Conservation (phyloP, 2,888 invertebrate species). For the Corythucha ciliata region DNA sequence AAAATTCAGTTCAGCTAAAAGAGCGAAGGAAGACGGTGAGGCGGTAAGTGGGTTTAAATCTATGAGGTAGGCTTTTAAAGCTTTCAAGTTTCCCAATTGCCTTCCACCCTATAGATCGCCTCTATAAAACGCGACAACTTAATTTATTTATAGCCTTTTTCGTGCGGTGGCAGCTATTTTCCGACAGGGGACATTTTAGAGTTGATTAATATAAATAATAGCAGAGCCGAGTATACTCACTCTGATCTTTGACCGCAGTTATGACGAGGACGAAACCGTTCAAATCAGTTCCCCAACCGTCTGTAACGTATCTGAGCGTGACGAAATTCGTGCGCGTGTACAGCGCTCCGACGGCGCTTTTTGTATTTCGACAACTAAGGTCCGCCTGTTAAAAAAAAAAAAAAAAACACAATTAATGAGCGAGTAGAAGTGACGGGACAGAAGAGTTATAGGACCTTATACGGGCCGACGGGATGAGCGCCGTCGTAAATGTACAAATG, state of each 20-base stretch:
- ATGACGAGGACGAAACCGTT: conserved; percentile 89
- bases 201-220: too few relatives aligned
- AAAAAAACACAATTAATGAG: background rate
- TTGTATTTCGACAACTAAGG: conserved; percentile 83
- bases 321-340: conserved; percentile 89
- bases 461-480: conserved; percentile 76
- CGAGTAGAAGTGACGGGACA: background rate
- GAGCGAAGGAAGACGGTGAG: too few relatives aligned
- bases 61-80: too few relatives aligned
- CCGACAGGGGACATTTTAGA: too few relatives aligned
- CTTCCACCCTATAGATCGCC: too few relatives aligned
- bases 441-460: conserved; percentile 55
- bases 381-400: conserved; percentile 58
- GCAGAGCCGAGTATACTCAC: conserved; percentile 63
- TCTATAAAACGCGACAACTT: too few relatives aligned
- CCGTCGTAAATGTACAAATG: conserved; percentile 88
- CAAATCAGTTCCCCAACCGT: conserved; percentile 83
- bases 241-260: conserved; percentile 87
- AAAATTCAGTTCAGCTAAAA: too few relatives aligned
- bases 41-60: too few relatives aligned
- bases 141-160: too few relatives aligned
- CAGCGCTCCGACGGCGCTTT: conserved; percentile 76
- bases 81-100: too few relatives aligned
- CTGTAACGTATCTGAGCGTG: conserved; percentile 86
- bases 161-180: too few relatives aligned